Evolutionary conservation across 2,113 vertebrate genomes (phyloP).

Genomic region (Atractosteus spatula): DNA sequence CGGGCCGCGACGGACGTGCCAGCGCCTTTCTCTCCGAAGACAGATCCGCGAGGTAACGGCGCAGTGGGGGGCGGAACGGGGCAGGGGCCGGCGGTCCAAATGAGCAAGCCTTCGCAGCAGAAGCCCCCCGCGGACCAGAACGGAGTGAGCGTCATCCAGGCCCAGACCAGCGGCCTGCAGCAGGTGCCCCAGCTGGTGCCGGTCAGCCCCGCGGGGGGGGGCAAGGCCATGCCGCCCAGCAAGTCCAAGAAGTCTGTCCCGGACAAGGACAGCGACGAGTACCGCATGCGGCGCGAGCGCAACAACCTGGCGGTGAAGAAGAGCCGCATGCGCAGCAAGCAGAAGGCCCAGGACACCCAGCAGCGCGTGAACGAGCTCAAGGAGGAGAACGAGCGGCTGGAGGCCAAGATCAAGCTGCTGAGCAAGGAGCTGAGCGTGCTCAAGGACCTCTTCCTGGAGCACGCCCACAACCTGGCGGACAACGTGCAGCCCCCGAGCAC

Average conservation of each 20-base stretch:
- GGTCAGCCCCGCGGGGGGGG: slow-evolving; percentile 71
- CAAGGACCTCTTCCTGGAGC: slow-evolving; percentile 97
- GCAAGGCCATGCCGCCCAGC: slow-evolving; percentile 77
- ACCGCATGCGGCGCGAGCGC: slow-evolving; percentile 85
- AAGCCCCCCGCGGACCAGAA: slow-evolving; percentile 67
- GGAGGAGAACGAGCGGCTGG: slow-evolving; percentile 96
- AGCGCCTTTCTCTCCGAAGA: slow-evolving; percentile 20
- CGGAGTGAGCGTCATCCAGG: slow-evolving; percentile 78
- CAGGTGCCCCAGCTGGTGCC: slow-evolving; percentile 85
- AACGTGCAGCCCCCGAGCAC: slow-evolving; percentile 76
- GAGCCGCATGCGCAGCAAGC: slow-evolving; percentile 95
- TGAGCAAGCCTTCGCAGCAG: slow-evolving; percentile 84
- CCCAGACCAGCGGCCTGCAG: slow-evolving; percentile 70
- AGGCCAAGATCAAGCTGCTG: slow-evolving; percentile 96
- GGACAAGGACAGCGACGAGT: slow-evolving; percentile 92
- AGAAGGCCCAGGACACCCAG: slow-evolving; percentile 94
- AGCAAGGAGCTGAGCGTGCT: slow-evolving; percentile 96
- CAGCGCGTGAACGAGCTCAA: slow-evolving; percentile 95
- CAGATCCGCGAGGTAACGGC: slow-evolving; percentile 45
- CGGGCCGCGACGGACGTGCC: no score
- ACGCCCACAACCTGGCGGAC: slow-evolving; percentile 93
- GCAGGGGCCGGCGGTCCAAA: slow-evolving; percentile 65
- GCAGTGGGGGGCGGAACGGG: slow-evolving; percentile 24
- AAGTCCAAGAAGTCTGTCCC: slow-evolving; percentile 78
- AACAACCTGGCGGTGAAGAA: slow-evolving; percentile 99